phyloP scores from a whole-genome alignment of 2,888 invertebrate species.

The Athalia circularis region DNA sequence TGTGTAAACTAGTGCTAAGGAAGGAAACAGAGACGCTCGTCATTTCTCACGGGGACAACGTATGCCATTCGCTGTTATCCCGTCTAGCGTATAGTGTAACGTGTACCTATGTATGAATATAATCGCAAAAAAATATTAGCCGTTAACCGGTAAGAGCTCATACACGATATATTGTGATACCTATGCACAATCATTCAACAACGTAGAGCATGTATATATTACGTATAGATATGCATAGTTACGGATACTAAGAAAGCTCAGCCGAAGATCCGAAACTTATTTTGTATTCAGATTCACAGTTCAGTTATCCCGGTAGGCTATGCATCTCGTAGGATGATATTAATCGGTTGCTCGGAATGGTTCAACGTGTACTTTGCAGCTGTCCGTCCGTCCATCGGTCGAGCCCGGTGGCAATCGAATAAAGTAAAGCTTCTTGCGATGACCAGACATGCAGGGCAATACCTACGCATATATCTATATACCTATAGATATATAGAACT shows the following conservation, averaged over 20 bases:
- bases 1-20: conserved; percentile 19
- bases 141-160: neutral
- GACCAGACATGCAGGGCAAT: conserved; percentile 20
- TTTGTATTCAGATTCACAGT: conserved; percentile 23
- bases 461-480: conserved; percentile 14
- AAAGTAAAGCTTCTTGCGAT: conserved; percentile 30
- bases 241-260: conserved; percentile 16
- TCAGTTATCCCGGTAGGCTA: conserved; percentile 37
- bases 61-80: neutral
- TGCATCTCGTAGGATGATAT: conserved; percentile 43
- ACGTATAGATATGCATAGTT: neutral
- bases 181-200: too few species aligned
- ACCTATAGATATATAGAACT: neutral
- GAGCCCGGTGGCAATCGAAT: conserved; percentile 42
- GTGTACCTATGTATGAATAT: neutral
- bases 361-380: conserved; percentile 41
- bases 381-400: conserved; percentile 28
- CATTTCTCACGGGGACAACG: conserved; percentile 27
- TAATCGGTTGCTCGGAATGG: conserved; percentile 40
- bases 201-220: neutral
- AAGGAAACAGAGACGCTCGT: neutral
- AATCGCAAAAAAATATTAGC: neutral
- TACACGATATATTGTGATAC: neutral
- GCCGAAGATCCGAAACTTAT: conserved; percentile 6
- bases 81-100: too few species aligned